phyloP scores from a whole-genome alignment of 2,797 vertebrate genomes.

The Myotis planiceps region DNA sequence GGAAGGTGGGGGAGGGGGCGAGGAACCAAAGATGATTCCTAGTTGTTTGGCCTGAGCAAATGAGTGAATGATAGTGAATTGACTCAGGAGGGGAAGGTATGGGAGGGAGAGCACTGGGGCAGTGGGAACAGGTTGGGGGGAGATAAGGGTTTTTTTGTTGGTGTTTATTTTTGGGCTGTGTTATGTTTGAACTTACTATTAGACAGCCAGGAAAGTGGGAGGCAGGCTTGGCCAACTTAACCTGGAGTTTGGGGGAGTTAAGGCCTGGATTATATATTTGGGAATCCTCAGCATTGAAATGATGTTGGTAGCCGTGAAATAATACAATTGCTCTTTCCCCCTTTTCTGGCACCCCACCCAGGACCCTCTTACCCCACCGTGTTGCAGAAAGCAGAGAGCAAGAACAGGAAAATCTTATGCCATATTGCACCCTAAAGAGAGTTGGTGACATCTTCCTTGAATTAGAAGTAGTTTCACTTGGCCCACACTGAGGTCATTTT shows the following conservation, averaged over 20 bases:
- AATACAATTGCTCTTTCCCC: neutral
- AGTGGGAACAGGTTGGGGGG: neutral
- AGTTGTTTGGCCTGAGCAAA: neutral
- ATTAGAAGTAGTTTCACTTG: slow-evolving; percentile 7
- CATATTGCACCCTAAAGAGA: neutral
- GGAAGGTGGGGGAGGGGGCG: neutral
- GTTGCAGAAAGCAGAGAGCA: neutral
- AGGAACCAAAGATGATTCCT: neutral
- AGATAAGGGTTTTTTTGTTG: neutral
- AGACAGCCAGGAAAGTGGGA: neutral
- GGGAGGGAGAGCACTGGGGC: neutral
- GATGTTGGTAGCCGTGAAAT: neutral
- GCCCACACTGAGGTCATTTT: neutral
- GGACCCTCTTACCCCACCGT: neutral
- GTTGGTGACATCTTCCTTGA: slow-evolving; percentile 41
- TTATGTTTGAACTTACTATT: neutral
- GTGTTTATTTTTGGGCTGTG: too few relatives aligned
- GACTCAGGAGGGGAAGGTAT: neutral
- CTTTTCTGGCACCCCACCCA: neutral
- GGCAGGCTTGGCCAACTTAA: neutral
- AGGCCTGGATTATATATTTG: neutral
- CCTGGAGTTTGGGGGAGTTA: neutral
- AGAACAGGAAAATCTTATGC: neutral
- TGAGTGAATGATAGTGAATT: neutral
- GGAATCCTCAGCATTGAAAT: neutral